phyloP scores from a whole-genome alignment of 2,888 invertebrate species.

The Orchestes rusci region DNA sequence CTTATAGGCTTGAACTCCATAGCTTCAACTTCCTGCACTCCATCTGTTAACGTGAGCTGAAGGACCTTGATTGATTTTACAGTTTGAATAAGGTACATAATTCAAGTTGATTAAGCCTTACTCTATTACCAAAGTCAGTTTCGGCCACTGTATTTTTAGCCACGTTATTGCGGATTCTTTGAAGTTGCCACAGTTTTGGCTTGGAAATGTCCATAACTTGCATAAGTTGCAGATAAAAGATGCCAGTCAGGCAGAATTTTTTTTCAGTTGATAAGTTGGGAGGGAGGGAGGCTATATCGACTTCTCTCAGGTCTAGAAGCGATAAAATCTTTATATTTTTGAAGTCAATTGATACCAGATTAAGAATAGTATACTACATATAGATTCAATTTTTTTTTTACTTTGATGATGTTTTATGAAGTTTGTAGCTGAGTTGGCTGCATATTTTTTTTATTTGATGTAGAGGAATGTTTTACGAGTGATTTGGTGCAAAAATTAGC shows the following conservation, averaged over 20 bases:
- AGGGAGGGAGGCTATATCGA: constrained; percentile 57
- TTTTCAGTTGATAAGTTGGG: constrained; percentile 45
- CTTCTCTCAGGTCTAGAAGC: constrained; percentile 51
- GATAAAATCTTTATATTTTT: too few relatives aligned
- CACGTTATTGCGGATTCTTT: constrained; percentile 46
- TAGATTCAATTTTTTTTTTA: too few relatives aligned
- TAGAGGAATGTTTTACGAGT: too few relatives aligned
- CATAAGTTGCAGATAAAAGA: constrained; percentile 57
- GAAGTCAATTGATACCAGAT: too few relatives aligned
- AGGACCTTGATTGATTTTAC: constrained; percentile 44
- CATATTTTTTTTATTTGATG: too few relatives aligned
- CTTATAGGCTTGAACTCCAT: constrained; percentile 63
- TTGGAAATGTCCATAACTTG: constrained; percentile 55
- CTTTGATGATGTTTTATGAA: too few relatives aligned
- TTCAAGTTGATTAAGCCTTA: constrained; percentile 6
- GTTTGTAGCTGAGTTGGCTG: too few relatives aligned
- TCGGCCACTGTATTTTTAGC: constrained; percentile 49
- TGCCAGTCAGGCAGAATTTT: constrained; percentile 45
- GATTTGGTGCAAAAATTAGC: too few relatives aligned
- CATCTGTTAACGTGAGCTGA: constrained; percentile 67
- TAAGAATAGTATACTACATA: too few relatives aligned
- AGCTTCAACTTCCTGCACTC: constrained; percentile 58
- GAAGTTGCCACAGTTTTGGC: constrained; percentile 41
- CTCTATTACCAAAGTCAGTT: constrained; percentile 51
- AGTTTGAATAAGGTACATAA: not conserved